Conservation (phyloP, 1,140 invertebrate genomes). For the Venustaconcha ellipsiformis region DNA sequence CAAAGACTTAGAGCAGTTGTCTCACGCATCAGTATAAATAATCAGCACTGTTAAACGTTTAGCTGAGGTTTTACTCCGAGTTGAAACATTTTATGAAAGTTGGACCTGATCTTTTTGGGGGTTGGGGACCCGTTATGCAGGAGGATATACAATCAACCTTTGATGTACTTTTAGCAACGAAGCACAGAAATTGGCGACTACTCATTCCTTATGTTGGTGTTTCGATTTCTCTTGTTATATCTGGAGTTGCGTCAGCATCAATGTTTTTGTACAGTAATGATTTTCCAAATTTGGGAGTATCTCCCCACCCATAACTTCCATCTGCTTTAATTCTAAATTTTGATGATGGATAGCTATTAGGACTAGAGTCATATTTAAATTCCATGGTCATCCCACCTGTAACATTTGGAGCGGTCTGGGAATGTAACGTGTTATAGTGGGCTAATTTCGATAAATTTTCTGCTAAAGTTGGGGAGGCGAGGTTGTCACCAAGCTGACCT, state of each 20-base stretch:
- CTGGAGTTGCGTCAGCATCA: conserved; percentile 24
- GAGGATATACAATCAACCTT: no score
- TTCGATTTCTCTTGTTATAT: conserved; percentile 29
- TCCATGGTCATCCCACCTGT: conserved; percentile 28
- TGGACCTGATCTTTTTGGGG: no score
- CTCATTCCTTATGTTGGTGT: background rate
- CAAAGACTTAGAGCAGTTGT: no score
- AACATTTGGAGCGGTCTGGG: background rate
- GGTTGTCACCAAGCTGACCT: background rate
- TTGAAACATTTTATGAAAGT: no score
- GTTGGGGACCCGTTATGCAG: no score
- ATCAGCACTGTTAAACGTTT: no score
- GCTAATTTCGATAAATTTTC: conserved; percentile 30
- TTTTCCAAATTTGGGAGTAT: conserved; percentile 11
- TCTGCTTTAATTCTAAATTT: conserved; percentile 38
- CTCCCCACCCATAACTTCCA: conserved; percentile 21
- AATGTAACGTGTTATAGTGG: conserved; percentile 21
- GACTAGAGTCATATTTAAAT: conserved; percentile 22
- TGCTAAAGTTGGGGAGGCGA: conserved; percentile 15
- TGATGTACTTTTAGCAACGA: no score
- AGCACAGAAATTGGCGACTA: no score
- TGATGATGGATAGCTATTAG: conserved; percentile 24
- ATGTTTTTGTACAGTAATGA: conserved; percentile 30
- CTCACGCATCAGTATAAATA: no score
- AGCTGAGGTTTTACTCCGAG: no score